Percentiles rank a stretch among this genome's conserved stretches.
Evolutionary conservation across 2,797 vertebrate genomes (phyloP).

Genomic region (Vipera latastei): DNA sequence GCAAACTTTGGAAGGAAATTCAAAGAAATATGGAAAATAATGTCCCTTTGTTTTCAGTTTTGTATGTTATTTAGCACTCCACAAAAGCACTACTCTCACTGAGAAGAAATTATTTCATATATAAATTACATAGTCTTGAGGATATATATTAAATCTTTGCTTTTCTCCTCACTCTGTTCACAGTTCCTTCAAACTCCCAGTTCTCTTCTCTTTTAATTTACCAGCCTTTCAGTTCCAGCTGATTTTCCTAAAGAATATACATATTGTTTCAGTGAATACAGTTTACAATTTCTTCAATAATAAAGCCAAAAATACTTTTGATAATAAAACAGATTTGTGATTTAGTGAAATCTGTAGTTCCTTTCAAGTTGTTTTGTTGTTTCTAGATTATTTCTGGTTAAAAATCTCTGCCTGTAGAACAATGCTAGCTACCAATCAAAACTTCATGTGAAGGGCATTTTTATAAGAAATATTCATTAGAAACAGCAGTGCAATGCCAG

Average conservation of each 20-base stretch:
- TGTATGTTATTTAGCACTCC: neutral
- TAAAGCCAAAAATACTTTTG: neutral
- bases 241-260: rapidly evolving
- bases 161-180: neutral
- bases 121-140: neutral
- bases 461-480: slow-evolving; percentile 6
- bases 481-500: slow-evolving; percentile 14
- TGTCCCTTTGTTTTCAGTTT: neutral
- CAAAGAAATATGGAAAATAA: neutral
- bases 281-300: neutral
- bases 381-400: neutral
- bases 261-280: neutral
- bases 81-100: neutral
- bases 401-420: neutral
- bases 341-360: slow-evolving; percentile 23
- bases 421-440: slow-evolving; percentile 2
- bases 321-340: neutral
- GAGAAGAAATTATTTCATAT: neutral
- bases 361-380: neutral
- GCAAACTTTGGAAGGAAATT: neutral
- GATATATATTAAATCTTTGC: neutral
- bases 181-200: neutral
- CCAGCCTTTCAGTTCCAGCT: neutral
- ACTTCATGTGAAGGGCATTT: slow-evolving; percentile 6
- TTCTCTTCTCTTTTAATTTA: neutral